phyloP scores from a whole-genome alignment of 2,888 invertebrate genomes.

The Aquatica leii region DNA sequence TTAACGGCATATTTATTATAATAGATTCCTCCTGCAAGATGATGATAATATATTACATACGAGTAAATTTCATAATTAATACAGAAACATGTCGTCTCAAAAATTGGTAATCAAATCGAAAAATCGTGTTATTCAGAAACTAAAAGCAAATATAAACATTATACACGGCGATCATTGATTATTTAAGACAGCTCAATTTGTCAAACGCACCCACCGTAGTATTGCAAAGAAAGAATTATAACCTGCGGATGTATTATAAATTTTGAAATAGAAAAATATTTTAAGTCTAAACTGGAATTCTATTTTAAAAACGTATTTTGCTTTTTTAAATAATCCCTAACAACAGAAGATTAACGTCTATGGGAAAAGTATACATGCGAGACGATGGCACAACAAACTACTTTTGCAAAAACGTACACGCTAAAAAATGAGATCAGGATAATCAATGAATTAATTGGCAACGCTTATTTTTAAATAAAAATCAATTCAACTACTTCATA shows the following conservation, averaged over 20 bases:
- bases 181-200: constrained; percentile 17
- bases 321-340: too few species aligned
- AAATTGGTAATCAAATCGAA: background rate
- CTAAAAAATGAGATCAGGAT: too few species aligned
- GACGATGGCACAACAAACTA: too few species aligned
- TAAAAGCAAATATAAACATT: constrained; percentile 3
- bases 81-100: background rate
- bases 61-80: background rate
- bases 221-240: constrained; percentile 22
- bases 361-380: too few species aligned
- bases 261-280: background rate
- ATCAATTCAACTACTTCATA: too few species aligned
- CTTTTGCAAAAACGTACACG: too few species aligned
- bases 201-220: constrained; percentile 15
- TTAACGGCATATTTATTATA: background rate
- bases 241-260: constrained; percentile 14
- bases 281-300: background rate
- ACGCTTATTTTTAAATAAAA: too few species aligned
- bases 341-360: too few species aligned
- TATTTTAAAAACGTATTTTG: too few species aligned
- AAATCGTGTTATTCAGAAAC: background rate
- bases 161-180: constrained; percentile 2
- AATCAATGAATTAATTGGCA: too few species aligned
- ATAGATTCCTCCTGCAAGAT: background rate
- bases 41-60: background rate